phyloP scores from a whole-genome alignment of 1,140 invertebrate species.

The Probaryconus sp. region DNA sequence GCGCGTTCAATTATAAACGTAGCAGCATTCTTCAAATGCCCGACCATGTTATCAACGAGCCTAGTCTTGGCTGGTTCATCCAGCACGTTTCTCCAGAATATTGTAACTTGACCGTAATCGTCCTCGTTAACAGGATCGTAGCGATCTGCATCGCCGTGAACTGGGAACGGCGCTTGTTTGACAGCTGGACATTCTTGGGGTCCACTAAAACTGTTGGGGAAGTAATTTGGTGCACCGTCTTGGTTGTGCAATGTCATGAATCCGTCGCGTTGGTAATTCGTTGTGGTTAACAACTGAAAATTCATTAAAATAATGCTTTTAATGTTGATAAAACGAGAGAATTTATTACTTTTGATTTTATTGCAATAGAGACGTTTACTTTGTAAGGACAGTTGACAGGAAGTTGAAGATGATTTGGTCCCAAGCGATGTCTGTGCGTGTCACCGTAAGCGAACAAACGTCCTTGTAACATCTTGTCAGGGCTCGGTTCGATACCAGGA shows the following conservation, averaged over 20 bases:
- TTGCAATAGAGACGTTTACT: too few relatives aligned
- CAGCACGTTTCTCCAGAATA: conserved; percentile 90
- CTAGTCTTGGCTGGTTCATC: conserved; percentile 84
- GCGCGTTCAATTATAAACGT: conserved; percentile 92
- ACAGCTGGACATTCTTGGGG: conserved; percentile 80
- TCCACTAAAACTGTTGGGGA: conserved; percentile 95
- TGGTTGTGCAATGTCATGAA: conserved; percentile 83
- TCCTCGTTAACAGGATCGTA: conserved; percentile 92
- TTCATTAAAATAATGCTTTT: too few relatives aligned
- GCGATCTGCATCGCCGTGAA: conserved; percentile 82
- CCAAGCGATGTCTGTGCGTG: conserved; percentile 95
- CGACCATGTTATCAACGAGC: conserved; percentile 89
- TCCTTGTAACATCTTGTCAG: conserved; percentile 97
- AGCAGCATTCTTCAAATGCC: conserved; percentile 86
- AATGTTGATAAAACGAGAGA: too few relatives aligned
- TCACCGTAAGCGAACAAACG: conserved; percentile 96
- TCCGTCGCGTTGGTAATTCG: conserved; percentile 95
- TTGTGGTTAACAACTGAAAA: conserved; percentile 68
- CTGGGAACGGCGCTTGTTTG: conserved; percentile 75
- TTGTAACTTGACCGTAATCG: conserved; percentile 90
- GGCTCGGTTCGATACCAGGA: conserved; percentile 93
- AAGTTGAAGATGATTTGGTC: conserved; percentile 94
- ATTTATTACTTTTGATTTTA: too few relatives aligned
- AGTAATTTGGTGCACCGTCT: conserved; percentile 94
- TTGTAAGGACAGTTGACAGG: conserved; percentile 96